Evolutionary conservation across 2,797 vertebrate genomes (phyloP), one percentile per base, ranked within the genome.

Genomic region (Lutjanus argentimaculatus): DNA sequence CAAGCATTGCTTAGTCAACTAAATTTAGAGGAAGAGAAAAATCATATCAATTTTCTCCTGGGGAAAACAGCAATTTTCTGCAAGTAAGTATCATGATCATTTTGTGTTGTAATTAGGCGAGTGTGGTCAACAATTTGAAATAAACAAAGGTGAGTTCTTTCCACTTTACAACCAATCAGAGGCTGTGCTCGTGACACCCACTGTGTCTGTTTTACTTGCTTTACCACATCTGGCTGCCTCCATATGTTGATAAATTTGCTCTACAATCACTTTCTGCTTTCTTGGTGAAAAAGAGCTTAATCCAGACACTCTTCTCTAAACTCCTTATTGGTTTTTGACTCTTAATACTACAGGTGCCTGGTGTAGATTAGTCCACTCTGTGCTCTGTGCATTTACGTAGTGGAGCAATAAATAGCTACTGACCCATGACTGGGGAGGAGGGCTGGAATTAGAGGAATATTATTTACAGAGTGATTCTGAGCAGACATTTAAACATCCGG

Each of bases 401-500:
- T 2, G 48, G 19, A 69, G 21, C 22, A 55, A 61, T 52, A 58
- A 46, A 36, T 36, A 36, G 30, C 67, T 8, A 17, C 17, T 62
- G 52, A 68, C 10, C 13, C 13, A 2, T 56, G 48, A 64, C 22
- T 21, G 25, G 42, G 19, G 57, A 71, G 45, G 43, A 42, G 21
- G 40, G 12, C 57, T 42, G 48, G 14, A 72, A 45, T 66, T 14
- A 49, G 19, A 55, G 21, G 25, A 15, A 63, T 22, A 65, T 15
- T 65, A 61, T 79, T 82, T 25, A 64, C 40, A 46, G 52, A 43
- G 64, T 51, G 15, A 51, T 11, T 52, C 4, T 36, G n/a, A 25
- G 5, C 42, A 53, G 49, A 53, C 53, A 43, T 67, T 67, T 19
- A 76, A 73, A 68, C 67, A 79, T 67, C 72, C 55, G 36, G 22